A percentile compares a stretch with the other conserved stretches of the same genome.
Conservation (phyloP, 2,797 vertebrate genomes). For the Eulemur albifrons region DNA sequence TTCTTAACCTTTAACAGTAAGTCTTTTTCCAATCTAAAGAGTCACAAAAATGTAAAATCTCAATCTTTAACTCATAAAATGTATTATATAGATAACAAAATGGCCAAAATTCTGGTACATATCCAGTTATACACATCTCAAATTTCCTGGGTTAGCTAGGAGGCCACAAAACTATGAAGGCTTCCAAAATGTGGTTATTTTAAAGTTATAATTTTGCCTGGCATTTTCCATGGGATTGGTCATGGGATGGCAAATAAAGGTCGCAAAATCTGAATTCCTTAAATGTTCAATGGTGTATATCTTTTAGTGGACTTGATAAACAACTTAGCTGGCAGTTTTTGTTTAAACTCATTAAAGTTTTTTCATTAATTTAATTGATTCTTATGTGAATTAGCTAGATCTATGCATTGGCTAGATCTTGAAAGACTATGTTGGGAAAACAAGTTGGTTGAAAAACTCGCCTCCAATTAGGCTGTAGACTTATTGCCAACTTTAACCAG, state of each 20-base stretch:
- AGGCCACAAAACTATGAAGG: slow-evolving; percentile 13
- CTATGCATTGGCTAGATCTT: background rate
- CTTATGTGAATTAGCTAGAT: background rate
- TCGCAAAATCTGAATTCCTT: background rate
- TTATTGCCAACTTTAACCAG: slow-evolving; percentile 28
- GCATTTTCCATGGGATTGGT: slow-evolving; percentile 37
- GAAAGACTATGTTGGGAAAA: slow-evolving; percentile 27
- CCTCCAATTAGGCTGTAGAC: background rate
- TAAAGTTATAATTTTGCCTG: slow-evolving; percentile 14
- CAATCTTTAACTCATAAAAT: slow-evolving; percentile 21
- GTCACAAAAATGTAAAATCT: slow-evolving; percentile 27
- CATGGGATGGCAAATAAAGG: background rate
- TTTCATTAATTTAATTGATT: slow-evolving; percentile 23
- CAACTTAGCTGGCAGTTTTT: background rate
- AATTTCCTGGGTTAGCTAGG: background rate
- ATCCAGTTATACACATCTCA: background rate
- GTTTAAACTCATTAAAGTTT: slow-evolving; percentile 16
- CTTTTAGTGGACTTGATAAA: background rate
- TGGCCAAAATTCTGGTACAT: background rate
- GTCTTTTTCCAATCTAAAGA: slow-evolving; percentile 46
- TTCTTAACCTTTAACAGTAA: background rate
- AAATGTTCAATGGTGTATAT: background rate
- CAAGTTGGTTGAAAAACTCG: slow-evolving; percentile 4
- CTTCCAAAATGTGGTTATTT: slow-evolving; percentile 23
- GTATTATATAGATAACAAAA: background rate